Evolutionary conservation across 2,888 invertebrate genomes (phyloP).

Genomic region (Nebria brevicollis): DNA sequence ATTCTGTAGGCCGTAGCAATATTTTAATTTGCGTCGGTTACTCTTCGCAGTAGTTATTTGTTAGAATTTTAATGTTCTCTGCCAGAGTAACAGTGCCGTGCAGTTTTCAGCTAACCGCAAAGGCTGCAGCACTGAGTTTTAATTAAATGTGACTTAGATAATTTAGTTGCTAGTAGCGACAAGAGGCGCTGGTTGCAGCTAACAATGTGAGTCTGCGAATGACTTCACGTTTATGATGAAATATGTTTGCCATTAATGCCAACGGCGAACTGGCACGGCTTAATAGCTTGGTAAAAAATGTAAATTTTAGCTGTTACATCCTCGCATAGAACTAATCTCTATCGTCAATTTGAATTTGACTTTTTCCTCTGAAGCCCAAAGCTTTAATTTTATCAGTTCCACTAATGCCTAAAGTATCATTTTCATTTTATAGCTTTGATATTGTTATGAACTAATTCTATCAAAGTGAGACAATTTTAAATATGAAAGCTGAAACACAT

Average conservation of each 20-base stretch:
- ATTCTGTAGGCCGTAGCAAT: constrained; percentile 4
- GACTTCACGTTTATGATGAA: constrained; percentile 32
- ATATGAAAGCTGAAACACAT: background rate
- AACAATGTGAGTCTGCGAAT: constrained; percentile 4
- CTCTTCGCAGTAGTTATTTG: constrained; percentile 19
- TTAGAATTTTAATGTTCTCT: constrained; percentile 34
- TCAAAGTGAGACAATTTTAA: background rate
- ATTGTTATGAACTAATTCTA: too few relatives aligned
- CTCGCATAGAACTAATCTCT: constrained; percentile 15
- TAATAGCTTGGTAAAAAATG: constrained; percentile 15
- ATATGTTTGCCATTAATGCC: constrained; percentile 34
- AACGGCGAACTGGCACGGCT: constrained; percentile 4
- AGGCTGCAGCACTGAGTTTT: constrained; percentile 12
- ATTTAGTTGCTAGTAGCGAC: constrained; percentile 34
- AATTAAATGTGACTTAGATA: constrained; percentile 42
- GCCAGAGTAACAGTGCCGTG: background rate
- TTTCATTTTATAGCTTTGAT: background rate
- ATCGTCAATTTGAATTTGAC: constrained; percentile 22
- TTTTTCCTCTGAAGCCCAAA: background rate
- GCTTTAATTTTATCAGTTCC: too few relatives aligned
- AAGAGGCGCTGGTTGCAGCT: background rate
- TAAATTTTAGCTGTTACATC: constrained; percentile 8
- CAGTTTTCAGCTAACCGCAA: background rate
- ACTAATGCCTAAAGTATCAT: background rate
- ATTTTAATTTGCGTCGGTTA: constrained; percentile 13